Conservation (phyloP, 1,140 invertebrate genomes). For the Gonatopus flavifemur region DNA sequence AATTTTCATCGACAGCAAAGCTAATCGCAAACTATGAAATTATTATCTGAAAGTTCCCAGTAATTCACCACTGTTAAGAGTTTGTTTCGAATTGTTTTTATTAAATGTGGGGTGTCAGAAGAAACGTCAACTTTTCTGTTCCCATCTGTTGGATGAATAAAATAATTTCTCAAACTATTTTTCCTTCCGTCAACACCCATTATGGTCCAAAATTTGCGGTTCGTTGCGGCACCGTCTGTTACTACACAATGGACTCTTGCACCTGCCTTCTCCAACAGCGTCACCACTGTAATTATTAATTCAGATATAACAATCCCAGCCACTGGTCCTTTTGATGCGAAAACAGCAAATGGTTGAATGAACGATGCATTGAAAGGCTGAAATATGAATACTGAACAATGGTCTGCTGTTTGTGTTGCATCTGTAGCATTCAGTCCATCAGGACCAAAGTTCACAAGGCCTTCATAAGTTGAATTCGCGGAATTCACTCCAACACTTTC, state of each 20-base stretch:
- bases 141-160: background rate
- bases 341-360: conserved; percentile 24
- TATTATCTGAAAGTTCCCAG: background rate
- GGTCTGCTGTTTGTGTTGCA: conserved; percentile 17
- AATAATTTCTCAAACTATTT: background rate
- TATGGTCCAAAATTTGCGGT: background rate
- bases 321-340: no score
- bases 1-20: background rate
- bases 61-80: conserved; percentile 4
- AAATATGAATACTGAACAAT: conserved; percentile 26
- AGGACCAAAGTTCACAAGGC: conserved; percentile 13
- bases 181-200: background rate
- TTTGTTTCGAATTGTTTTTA: conserved; percentile 26
- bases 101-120: conserved; percentile 26
- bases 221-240: background rate
- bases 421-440: background rate
- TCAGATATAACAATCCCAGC: background rate
- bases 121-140: no score
- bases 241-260: background rate
- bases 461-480: conserved; percentile 9
- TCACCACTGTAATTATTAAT: background rate
- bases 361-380: conserved; percentile 13
- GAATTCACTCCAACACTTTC: conserved; percentile 9
- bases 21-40: background rate
- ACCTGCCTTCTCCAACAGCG: background rate